phyloP scores from a whole-genome alignment of 2,888 invertebrate genomes.

The Cabera pusaria region DNA sequence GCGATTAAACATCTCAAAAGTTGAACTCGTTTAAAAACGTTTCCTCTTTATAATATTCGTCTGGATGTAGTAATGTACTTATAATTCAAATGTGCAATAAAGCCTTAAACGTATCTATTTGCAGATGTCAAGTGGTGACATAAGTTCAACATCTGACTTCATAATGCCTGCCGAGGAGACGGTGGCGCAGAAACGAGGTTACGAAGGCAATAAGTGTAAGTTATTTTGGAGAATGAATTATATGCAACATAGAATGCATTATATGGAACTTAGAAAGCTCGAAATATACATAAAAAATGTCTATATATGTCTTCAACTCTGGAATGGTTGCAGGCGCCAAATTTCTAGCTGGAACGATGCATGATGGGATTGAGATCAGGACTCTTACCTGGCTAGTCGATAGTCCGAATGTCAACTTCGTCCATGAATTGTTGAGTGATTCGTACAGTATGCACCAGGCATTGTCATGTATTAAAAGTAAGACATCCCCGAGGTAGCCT shows the following conservation, averaged over 20 bases:
- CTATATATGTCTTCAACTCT: constrained; percentile 28
- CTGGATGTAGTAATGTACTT: too few relatives aligned
- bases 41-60: too few relatives aligned
- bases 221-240: too few relatives aligned
- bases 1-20: too few relatives aligned
- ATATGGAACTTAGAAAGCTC: too few relatives aligned
- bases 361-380: constrained; percentile 34
- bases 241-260: too few relatives aligned
- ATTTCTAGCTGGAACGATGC: constrained; percentile 29
- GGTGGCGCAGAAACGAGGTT: constrained; percentile 35
- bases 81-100: too few relatives aligned
- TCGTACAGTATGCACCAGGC: constrained; percentile 25
- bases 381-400: constrained; percentile 33
- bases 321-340: constrained; percentile 13
- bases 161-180: constrained; percentile 33
- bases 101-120: too few relatives aligned
- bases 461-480: constrained; percentile 24
- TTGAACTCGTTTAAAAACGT: too few relatives aligned
- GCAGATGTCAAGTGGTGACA: constrained; percentile 38
- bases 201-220: constrained; percentile 33
- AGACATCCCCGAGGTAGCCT: constrained; percentile 7
- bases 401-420: constrained; percentile 26
- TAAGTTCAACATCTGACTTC: constrained; percentile 44
- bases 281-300: too few relatives aligned
- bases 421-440: constrained; percentile 19